Base-by-base conservation (phyloP, 1,140 invertebrate genomes). In the Drosophila sp. region DNA sequence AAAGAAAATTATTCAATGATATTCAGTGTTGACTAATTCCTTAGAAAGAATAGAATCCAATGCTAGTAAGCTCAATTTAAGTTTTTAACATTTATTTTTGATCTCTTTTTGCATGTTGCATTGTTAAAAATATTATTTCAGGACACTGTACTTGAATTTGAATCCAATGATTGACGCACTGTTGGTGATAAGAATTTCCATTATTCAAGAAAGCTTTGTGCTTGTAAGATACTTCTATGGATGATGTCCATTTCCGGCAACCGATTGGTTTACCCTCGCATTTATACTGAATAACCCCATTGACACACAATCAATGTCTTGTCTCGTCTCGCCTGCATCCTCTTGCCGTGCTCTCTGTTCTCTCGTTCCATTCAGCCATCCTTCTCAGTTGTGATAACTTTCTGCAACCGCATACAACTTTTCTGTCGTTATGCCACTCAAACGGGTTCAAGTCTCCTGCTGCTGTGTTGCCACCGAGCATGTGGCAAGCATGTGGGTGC, bases 361-460 rank as follows among this genome's bases (percentile, higher is more conserved):
- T 27, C 29, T 30, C 27, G 6, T 33, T 55, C 17, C 8, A 27
- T n/a, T 25, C 7, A 41, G 44, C 7, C 25, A 35, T n/a, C 38
- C 38, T 25, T 56, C 25, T 40, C 56, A 11, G 17, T 47, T 77
- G 71, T 65, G 66, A 63, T 71, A 75, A 65, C 60, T 71, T 78
- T 78, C 60, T 72, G 62, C 60, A 66, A 72, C 74, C 74, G 50
- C 74, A 76, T 72, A 41, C 54, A 79, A 76, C 55, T 76, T 79
- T 72, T 68, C 68, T 50, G 35, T 65, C 72, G 60, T 76, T 70
- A 70, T 75, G 72, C 72, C 76, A 79, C 60, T 75, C 76, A 67
- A 71, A 40, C 50, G 60, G 60, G 38, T 75, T 57, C 69, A 30
- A 47, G 58, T 63, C 55, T n/a, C 41, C 44, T 50, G 23, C 23